Evolutionary conservation across 2,797 vertebrate species (phyloP), one percentile per base, ranked within the genome.

Genomic region (Myotis findleyi): DNA sequence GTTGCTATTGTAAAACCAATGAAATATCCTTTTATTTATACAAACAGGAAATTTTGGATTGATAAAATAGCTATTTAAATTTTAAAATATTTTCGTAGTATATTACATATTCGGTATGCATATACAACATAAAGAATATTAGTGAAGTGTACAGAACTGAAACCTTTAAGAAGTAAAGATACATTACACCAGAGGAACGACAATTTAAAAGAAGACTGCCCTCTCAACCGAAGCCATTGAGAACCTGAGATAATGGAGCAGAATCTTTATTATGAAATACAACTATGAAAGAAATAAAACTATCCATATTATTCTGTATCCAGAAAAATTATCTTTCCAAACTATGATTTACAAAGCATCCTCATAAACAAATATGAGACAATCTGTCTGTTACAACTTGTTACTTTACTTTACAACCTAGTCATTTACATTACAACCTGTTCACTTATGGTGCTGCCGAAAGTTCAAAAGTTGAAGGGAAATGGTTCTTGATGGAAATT

Each of bases 11-110:
- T 66, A 36, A 92, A 62, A 30, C 55, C 49, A 77, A 86, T 62
- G 87, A 89, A 75, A 64, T 64, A 62, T 69, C 36, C 25, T 94
- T 69, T 89, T 92, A 89, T 82, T 73, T 86, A 81, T 16, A 57
- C n/a, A 68, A 64, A 71, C 2, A 33, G 25, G n/a, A 86, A 89
- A 66, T 71, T 20, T 51, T 64, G 41, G 21, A 93, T 57, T 44
- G 17, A 49, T 47, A 44, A 53, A 36, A 53, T 18, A 30, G 3
- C 6, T 55, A 77, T 18, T 72, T 30, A 90, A 49, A 30, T 68
- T 38, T 57, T 91, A 64, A 87, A 41, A 38, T 82, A 72, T 77
- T 76, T 93, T 62, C 53, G 1, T 57, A 66, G 71, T 66, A 91
- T 66, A 23, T 7, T 41, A 33, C 27, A 64, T 85, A 44, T 66